Evolutionary conservation across 2,888 invertebrate genomes (phyloP).

Genomic region (Clusia tigrina): DNA sequence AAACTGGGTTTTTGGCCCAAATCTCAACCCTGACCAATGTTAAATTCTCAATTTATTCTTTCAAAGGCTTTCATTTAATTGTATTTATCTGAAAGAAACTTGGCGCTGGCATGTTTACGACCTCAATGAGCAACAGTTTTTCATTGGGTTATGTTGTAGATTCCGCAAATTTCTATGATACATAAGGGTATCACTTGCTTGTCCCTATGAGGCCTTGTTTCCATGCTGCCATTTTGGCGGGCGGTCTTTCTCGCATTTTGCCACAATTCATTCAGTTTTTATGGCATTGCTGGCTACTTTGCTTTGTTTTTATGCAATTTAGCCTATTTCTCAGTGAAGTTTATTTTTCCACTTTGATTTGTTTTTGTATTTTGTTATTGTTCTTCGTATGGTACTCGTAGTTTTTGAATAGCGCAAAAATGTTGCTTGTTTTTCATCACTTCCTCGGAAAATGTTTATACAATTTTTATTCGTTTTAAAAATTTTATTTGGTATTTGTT

Average conservation of each 20-base stretch:
- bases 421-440: background rate
- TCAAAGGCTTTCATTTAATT: too few species aligned
- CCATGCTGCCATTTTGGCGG: background rate
- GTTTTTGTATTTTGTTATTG: conserved; percentile 1
- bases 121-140: too few species aligned
- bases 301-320: conserved; percentile 10
- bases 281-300: conserved; percentile 31
- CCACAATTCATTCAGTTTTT: conserved; percentile 1
- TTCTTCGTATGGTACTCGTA: background rate
- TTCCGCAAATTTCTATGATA: too few species aligned
- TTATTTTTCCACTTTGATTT: conserved; percentile 20
- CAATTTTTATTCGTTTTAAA: background rate
- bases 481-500: conserved; percentile 22
- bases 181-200: too few species aligned
- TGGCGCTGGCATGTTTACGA: too few species aligned
- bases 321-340: conserved; percentile 21
- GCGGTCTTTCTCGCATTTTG: background rate
- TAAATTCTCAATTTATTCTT: too few species aligned
- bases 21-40: too few species aligned
- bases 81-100: too few species aligned
- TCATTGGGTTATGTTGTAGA: too few species aligned
- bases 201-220: too few species aligned
- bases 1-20: too few species aligned
- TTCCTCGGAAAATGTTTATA: background rate
- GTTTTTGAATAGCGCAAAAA: background rate